A percentile compares a stretch with the other conserved stretches of the same genome.
Conservation (phyloP, 2,888 invertebrate genomes). For the Epinotia demarniana region DNA sequence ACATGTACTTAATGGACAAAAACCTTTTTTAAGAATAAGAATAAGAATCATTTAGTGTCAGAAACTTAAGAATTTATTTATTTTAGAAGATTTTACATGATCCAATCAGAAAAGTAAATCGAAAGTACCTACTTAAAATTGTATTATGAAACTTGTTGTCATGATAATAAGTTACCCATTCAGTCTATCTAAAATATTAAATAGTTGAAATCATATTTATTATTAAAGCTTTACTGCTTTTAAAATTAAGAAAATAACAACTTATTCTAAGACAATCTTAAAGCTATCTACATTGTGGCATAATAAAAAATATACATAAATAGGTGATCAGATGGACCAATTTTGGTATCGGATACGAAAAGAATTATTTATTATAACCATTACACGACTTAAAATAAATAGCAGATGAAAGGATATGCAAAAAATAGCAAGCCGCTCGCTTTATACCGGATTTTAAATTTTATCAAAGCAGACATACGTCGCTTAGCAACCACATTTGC, state of each 20-base stretch:
- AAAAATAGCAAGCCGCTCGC: neutral
- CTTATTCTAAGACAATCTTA: slow-evolving; percentile 24
- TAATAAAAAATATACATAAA: neutral
- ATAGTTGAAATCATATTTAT: neutral
- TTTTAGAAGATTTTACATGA: no score
- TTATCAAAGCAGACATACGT: no score
- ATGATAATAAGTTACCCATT: neutral
- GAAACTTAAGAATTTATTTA: no score
- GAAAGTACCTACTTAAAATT: neutral
- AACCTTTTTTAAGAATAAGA: no score
- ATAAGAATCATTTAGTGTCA: no score
- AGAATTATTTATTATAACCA: neutral
- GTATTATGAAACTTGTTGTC: neutral
- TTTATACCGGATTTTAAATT: no score
- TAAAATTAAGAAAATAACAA: slow-evolving; percentile 7
- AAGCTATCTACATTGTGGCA: slow-evolving; percentile 18
- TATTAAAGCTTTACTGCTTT: neutral
- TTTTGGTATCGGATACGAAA: neutral
- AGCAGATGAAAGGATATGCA: neutral
- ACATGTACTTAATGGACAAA: no score
- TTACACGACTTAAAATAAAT: neutral
- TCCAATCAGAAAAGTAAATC: neutral
- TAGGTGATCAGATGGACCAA: no score
- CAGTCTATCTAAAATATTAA: neutral
- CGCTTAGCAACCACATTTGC: no score